Percentiles rank a stretch among this genome's conserved stretches.
phyloP scores from a whole-genome alignment of 1,140 invertebrate species.

The Formica selysi region DNA sequence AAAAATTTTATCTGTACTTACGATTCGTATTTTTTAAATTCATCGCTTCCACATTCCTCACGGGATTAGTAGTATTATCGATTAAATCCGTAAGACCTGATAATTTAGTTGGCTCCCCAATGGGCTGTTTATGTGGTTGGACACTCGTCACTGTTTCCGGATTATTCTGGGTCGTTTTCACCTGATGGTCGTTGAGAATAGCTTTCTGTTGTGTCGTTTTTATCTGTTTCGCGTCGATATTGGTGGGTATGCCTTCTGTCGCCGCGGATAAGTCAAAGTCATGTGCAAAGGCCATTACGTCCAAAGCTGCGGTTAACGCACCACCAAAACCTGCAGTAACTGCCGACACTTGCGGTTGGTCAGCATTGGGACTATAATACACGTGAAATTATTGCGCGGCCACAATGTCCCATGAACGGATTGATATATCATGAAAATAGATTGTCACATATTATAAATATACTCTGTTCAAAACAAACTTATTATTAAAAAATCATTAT shows the following conservation, averaged over 20 bases:
- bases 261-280: conserved; percentile 87
- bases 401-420: neutral
- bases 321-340: conserved; percentile 87
- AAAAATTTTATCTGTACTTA: conserved; percentile 66
- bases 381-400: conserved; percentile 41
- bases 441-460: neutral
- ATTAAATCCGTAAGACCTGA: conserved; percentile 38
- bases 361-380: conserved; percentile 75
- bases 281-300: conserved; percentile 93
- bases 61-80: neutral
- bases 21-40: conserved; percentile 61
- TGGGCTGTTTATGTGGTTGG: neutral
- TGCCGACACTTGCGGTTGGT: conserved; percentile 77
- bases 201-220: conserved; percentile 83
- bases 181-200: conserved; percentile 84
- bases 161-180: conserved; percentile 70
- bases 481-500: conserved; percentile 1
- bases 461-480: neutral
- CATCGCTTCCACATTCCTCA: conserved; percentile 44
- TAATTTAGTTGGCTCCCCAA: conserved; percentile 10
- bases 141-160: conserved; percentile 66
- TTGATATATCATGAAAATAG: conserved; percentile 38
- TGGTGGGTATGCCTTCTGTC: conserved; percentile 78
- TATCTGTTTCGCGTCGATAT: conserved; percentile 72
- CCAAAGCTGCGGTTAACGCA: conserved; percentile 91